Evolutionary conservation across 2,113 vertebrate genomes (phyloP), one percentile per base, ranked within the genome.

Genomic region (Coracopsis vasa): DNA sequence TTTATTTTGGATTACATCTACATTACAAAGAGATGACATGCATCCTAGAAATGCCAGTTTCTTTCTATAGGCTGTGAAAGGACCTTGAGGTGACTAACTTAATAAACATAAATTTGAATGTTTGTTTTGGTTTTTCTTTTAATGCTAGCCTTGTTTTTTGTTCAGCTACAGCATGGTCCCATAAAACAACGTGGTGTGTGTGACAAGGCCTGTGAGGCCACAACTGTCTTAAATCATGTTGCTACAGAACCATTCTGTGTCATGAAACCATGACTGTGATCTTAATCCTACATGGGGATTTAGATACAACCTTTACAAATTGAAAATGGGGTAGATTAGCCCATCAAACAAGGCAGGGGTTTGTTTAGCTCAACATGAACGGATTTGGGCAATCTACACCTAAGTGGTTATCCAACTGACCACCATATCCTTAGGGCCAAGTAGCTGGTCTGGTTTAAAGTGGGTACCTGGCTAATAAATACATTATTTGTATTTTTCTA

Each of bases 1-100:
- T 86, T 91, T 93, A 86, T 88, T 97, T 93, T 91, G 79, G 77
- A 60, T 77, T 84, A 35, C 16, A 60, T 78, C 64, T 54, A 88
- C 54, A 81, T 62, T 78, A 60, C 61, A 80, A 41, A 48, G 37
- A 73, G 84, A 85, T 35, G 41, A 93, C 25, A 84, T n/a, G n/a
- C 47, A 89, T 74, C 39, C 64, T 84, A 62, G 72, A 91, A 92
- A 91, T 86, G 69, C 16, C 83, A 74, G 42, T 58, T 93, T 78
- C 35, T 74, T 86, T 80, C 77, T 86, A 60, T 39, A 86, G 86
- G 11, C 51, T 66, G 7, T 41, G 61, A 67, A 92, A 92, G 11
- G 29, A 92, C 23, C 64, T 79, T 64, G 51, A 78, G 47, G n/a
- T 58, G 67, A 79, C 37, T 66, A 86, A 62, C 37, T 83, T 66